Evolutionary conservation across 2,113 vertebrate species (phyloP), one percentile per base, ranked within the genome.

Genomic region (Scortum barcoo): DNA sequence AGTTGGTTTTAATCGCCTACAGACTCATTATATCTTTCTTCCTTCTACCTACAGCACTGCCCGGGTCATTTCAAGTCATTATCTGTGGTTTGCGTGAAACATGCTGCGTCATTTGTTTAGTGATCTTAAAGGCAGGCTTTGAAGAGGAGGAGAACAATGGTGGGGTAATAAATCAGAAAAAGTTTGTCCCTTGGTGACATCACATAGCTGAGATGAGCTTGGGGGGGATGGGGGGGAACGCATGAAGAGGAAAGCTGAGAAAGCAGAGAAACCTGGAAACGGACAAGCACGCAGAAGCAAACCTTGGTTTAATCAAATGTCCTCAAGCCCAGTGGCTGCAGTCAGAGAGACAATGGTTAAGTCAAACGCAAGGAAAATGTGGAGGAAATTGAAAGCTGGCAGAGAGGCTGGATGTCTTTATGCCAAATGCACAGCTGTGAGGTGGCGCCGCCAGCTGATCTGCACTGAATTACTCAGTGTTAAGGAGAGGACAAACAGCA

Each of bases 101-200:
- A 72, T 30, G 58, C 54, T 57, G 54, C 42, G 46, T 79, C 51
- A 69, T 78, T 91, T 76, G 56, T 84, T 76, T 17, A 65, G n/a
- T 4, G 46, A 53, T 76, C 44, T 71, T 20, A 53, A 65, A 63
- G 58, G 66, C 20, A 2, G 36, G 72, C 87, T 92, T 92, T 91
- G 90, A 86, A 88, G 86, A 72, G 13, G 38, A 60, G 30, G 12
- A 77, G 48, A 86, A 92, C 80, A 83, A 82, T 58, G 40, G 72
- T 22, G 44, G 19, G 20, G 19, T 36, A 72, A 87, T 84, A 83
- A 86, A 91, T 91, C 80, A 72, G 28, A 26, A 33, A 33, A 46
- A 24, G 72, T 51, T 56, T 54, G 38, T 76, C 60, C 63, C 20
- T 54, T 33, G 26, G 48, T 46, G 62, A 80, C 54, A 4, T 48